Percentiles rank a stretch among this genome's conserved stretches.
Evolutionary conservation across 2,113 vertebrate genomes (phyloP).

Genomic region (Salvelinus sp.): DNA sequence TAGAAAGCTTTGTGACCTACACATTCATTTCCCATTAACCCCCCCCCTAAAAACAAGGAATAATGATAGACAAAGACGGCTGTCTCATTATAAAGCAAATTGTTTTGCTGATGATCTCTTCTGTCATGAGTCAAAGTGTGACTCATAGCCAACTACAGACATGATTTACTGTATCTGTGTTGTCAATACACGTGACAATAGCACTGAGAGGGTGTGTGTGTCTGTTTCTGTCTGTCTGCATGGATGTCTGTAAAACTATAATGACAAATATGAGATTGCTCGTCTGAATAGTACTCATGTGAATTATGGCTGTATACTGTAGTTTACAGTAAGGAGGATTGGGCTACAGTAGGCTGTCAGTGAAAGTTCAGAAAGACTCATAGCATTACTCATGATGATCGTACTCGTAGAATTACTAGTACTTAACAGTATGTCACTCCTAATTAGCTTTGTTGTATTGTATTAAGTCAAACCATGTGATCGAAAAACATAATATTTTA

Average conservation of each 20-base stretch:
- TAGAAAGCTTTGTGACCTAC: neutral
- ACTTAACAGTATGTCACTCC: no score
- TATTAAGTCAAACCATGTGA: no score
- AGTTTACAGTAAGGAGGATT: no score
- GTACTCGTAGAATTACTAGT: no score
- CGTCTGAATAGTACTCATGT: neutral
- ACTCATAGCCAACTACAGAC: neutral
- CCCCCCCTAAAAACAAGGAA: slow-evolving; percentile 12
- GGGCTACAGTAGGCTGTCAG: no score
- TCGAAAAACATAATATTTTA: neutral
- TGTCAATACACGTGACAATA: slow-evolving; percentile 45
- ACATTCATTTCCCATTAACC: slow-evolving; percentile 25
- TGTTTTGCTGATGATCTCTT: slow-evolving; percentile 23
- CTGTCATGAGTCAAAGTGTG: slow-evolving; percentile 25
- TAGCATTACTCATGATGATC: no score
- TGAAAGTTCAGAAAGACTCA: no score
- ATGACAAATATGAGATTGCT: neutral
- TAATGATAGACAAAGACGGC: slow-evolving; percentile 41
- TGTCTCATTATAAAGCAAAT: slow-evolving; percentile 43
- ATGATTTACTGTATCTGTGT: slow-evolving; percentile 41
- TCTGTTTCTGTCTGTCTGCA: neutral
- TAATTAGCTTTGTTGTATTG: no score
- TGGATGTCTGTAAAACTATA: slow-evolving; percentile 30
- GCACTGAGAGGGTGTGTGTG: slow-evolving; percentile 35
- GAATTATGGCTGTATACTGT: no score